Evolutionary conservation across 2,797 vertebrate genomes (phyloP), one percentile per base, ranked within the genome.

Genomic region (Chaetophractus vellerosus): DNA sequence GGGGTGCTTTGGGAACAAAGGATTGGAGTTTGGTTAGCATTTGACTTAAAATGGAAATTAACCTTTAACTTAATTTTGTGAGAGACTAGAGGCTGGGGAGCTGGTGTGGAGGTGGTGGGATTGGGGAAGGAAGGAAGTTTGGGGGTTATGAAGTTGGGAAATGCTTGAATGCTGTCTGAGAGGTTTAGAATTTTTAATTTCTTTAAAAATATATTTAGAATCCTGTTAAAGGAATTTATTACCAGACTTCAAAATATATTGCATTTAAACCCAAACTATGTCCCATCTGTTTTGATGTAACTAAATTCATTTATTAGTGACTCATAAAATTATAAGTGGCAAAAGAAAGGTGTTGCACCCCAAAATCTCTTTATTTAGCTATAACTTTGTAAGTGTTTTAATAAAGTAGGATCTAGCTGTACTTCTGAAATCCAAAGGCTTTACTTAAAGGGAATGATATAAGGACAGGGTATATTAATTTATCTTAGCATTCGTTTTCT

Each of bases 231-330:
- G 75, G 83, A 93, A 91, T 95, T 94, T 94, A 95, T 92, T 92
- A 68, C 55, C 23, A 96, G 75, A 55, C 92, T 94, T 95, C 36
- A 93, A 96, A 96, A 91, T 93, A 91, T 91, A 85, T n/a, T 78
- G 26, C 52, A n/a, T 96, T 91, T 94, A 95, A 96, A 90, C 71
- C 61, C 75, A 94, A 94, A 90, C 45, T 19, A 81, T 92, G 97
- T 95, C 63, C 95, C 55, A 87, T 95, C 96, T 97, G 72, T 92
- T 96, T 90, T 87, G 88, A 79, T 10, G 8, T 96, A 93, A 80
- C 33, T 12, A 92, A 87, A 76, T 72, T 94, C 45, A 96, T 88
- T 97, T 74, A 88, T 92, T 95, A 92, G 24, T 69, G 89, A 95
- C 82, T 95, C 80, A 85, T 89, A 89, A 96, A 96, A 64, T 97